phyloP scores from a whole-genome alignment of 2,888 invertebrate species.

The Pharmacophagus antenor region DNA sequence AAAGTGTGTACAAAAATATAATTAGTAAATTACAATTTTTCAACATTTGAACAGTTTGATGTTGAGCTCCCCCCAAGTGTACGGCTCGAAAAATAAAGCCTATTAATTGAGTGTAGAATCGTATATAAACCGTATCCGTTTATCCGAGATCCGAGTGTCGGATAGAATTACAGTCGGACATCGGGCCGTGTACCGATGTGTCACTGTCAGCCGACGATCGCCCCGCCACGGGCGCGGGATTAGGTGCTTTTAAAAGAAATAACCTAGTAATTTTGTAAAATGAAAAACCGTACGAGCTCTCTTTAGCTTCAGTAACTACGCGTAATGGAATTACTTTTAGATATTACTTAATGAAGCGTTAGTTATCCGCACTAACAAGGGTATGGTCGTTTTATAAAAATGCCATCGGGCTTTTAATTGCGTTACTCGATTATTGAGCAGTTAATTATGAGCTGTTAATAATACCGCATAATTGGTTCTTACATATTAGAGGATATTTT shows the following conservation, averaged over 20 bases:
- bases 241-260: slow-evolving; percentile 73
- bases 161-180: slow-evolving; percentile 78
- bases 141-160: slow-evolving; percentile 46
- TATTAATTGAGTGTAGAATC: slow-evolving; percentile 27
- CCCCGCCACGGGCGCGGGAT: slow-evolving; percentile 61
- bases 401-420: not conserved
- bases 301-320: slow-evolving; percentile 1
- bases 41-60: slow-evolving; percentile 6
- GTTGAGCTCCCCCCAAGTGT: slow-evolving; percentile 3
- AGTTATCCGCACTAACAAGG: not conserved
- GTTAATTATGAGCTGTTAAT: not conserved
- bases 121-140: slow-evolving; percentile 23
- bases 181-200: slow-evolving; percentile 78
- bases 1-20: no score
- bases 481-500: no score
- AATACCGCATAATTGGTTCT: not conserved
- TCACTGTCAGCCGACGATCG: slow-evolving; percentile 77
- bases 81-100: slow-evolving; percentile 11
- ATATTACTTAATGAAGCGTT: not conserved
- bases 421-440: not conserved
- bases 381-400: not conserved
- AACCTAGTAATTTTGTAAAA: slow-evolving; percentile 50
- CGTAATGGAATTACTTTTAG: slow-evolving; percentile 14
- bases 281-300: slow-evolving; percentile 26
- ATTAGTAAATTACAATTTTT: no score